Evolutionary conservation across 2,797 vertebrate genomes (phyloP).

Genomic region (Phoeniculus purpureus): DNA sequence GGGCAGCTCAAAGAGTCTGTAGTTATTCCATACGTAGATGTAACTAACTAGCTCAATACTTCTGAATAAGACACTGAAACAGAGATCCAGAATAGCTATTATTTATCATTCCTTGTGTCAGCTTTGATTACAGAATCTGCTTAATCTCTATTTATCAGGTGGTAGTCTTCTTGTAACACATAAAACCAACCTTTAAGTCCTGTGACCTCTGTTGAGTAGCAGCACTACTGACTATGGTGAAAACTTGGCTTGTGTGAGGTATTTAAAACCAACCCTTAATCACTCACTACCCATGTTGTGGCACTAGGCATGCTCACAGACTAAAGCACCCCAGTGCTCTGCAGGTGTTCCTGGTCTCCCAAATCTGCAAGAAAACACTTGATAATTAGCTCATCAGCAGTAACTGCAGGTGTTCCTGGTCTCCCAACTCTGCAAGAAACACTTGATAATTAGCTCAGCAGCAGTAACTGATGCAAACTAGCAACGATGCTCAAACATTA

Average conservation of each 20-base stretch:
- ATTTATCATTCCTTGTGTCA: neutral
- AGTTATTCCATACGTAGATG: constrained; percentile 88
- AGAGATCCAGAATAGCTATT: neutral
- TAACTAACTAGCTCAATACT: constrained; percentile 87
- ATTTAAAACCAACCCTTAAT: neutral
- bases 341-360: neutral
- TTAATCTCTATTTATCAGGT: neutral
- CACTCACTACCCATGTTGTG: neutral
- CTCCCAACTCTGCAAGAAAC: neutral
- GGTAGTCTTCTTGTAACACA: neutral
- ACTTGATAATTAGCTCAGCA: neutral
- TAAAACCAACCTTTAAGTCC: neutral
- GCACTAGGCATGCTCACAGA: neutral
- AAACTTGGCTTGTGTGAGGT: neutral
- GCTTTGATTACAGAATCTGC: neutral
- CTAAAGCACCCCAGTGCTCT: neutral
- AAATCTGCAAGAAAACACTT: neutral
- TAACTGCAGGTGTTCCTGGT: neutral
- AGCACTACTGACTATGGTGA: neutral
- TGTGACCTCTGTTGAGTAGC: neutral
- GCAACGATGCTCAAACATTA: neutral
- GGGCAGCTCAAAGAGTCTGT: constrained; percentile 83
- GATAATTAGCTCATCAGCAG: neutral
- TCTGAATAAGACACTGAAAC: constrained; percentile 83
- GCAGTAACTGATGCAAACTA: neutral